Percentiles rank a stretch among this genome's conserved stretches.
Evolutionary conservation across 2,797 vertebrate species (phyloP).

Genomic region (Megaceryle alcyon): DNA sequence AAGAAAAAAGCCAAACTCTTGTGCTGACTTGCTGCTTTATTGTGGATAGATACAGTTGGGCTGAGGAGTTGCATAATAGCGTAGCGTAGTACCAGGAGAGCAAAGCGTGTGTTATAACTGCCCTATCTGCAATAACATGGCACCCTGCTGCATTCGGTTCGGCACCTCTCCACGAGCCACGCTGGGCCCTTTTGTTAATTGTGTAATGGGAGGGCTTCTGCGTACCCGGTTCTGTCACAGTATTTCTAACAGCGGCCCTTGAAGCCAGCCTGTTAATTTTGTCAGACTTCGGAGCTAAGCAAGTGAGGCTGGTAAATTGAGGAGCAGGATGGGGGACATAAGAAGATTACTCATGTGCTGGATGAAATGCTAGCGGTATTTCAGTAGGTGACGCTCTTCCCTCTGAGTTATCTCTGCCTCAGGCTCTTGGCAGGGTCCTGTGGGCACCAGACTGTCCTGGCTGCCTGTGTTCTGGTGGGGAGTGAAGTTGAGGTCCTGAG

Average conservation of each 20-base stretch:
- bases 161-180: background rate
- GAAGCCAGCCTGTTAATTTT: background rate
- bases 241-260: fast-evolving
- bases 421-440: background rate
- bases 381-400: slow-evolving; percentile 41
- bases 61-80: slow-evolving; percentile 58
- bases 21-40: background rate
- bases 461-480: background rate
- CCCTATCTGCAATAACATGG: background rate
- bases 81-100: background rate
- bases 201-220: fast-evolving
- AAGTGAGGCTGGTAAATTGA: background rate
- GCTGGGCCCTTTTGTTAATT: background rate
- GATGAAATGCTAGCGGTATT: background rate
- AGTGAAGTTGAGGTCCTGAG: fast-evolving
- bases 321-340: background rate
- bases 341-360: background rate
- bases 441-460: background rate
- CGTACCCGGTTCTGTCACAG: fast-evolving
- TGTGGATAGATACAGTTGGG: background rate
- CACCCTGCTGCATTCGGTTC: background rate
- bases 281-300: background rate
- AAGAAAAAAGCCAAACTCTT: background rate
- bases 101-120: background rate
- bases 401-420: background rate